Evolutionary conservation across 2,113 vertebrate genomes (phyloP).

Genomic region (Carassius auratus): DNA sequence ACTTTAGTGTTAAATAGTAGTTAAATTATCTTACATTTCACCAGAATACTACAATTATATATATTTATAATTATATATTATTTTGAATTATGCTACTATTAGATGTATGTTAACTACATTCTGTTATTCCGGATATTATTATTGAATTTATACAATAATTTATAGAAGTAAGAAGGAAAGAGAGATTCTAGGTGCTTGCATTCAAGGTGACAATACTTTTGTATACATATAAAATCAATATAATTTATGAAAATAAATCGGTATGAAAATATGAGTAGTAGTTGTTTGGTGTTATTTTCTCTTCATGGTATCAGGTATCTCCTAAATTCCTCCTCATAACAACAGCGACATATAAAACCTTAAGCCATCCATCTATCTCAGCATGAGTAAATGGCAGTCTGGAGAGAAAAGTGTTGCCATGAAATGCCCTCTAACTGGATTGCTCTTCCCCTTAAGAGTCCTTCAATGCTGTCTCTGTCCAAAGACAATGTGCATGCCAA

Average conservation of each 20-base stretch:
- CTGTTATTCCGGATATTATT: no score
- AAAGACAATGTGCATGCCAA: constrained; percentile 66
- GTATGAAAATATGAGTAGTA: background rate
- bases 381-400: constrained; percentile 64
- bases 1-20: background rate
- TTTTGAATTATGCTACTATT: background rate
- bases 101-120: background rate
- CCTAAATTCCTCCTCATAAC: background rate
- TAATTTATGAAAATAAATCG: background rate
- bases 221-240: background rate
- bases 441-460: constrained; percentile 54
- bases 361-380: constrained; percentile 16
- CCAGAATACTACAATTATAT: background rate
- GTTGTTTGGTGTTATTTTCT: background rate
- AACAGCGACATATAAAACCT: constrained; percentile 16
- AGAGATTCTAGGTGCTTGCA: background rate
- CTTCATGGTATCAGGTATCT: background rate
- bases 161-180: background rate
- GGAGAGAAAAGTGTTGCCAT: constrained; percentile 66
- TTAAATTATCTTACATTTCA: background rate
- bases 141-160: background rate
- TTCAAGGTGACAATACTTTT: background rate
- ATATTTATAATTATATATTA: no score
- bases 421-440: constrained; percentile 45
- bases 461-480: constrained; percentile 49